Conservation (phyloP, 2,888 invertebrate species). For the Ctena decussata region DNA sequence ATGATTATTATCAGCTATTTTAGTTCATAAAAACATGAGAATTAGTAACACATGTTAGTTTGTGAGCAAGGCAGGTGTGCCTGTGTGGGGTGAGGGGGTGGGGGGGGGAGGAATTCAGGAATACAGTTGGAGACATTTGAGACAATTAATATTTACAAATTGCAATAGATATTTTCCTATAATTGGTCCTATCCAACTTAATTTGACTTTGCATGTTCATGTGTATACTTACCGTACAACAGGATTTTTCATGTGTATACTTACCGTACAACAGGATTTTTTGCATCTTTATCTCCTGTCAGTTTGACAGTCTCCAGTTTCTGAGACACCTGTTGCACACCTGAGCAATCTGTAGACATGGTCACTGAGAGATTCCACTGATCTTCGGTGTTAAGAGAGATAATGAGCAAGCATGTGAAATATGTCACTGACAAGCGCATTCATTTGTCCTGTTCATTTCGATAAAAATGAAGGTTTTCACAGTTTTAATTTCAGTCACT, state of each 20-base stretch:
- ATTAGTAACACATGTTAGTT: no score
- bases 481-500: not conserved
- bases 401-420: not conserved
- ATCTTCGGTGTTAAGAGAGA: not conserved
- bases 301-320: constrained; percentile 46
- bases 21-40: no score
- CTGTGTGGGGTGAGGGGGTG: no score
- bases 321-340: constrained; percentile 48
- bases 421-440: not conserved
- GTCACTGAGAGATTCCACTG: not conserved
- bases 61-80: no score
- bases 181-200: no score
- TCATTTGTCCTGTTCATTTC: not conserved
- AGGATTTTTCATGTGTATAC: not conserved
- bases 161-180: no score
- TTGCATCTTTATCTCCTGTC: not conserved
- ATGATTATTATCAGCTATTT: no score
- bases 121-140: no score
- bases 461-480: no score
- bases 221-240: not conserved
- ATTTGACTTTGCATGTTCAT: no score
- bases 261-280: not conserved
- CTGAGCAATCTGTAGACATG: not conserved
- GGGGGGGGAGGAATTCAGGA: no score
- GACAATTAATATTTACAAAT: no score